Evolutionary conservation across 2,888 invertebrate species (phyloP).

Genomic region (Eucera pruinosa): DNA sequence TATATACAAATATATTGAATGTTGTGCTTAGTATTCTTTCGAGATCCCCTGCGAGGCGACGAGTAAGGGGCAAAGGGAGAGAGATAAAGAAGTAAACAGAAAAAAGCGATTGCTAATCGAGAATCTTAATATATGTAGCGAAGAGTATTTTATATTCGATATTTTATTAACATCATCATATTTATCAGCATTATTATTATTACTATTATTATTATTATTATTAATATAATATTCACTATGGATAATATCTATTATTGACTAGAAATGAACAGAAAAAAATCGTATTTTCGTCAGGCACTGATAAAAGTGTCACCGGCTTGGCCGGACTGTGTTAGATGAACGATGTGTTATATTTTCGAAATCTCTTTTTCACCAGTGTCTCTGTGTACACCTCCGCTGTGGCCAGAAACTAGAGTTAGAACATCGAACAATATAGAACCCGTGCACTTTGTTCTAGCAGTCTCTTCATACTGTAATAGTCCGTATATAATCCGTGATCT

Average conservation of each 20-base stretch:
- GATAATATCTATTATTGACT: constrained; percentile 28
- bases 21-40: constrained; percentile 81
- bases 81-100: constrained; percentile 65
- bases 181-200: constrained; percentile 72
- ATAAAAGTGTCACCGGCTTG: neutral
- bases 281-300: constrained; percentile 22
- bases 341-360: constrained; percentile 14
- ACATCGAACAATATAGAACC: constrained; percentile 29
- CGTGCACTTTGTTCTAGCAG: constrained; percentile 23
- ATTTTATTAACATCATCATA: constrained; percentile 71
- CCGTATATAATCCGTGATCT: constrained; percentile 20
- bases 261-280: neutral
- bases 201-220: constrained; percentile 58
- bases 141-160: constrained; percentile 79
- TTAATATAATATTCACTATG: constrained; percentile 44
- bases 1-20: constrained; percentile 75
- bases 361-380: constrained; percentile 29
- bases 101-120: constrained; percentile 65
- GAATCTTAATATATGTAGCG: constrained; percentile 79
- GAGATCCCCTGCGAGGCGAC: constrained; percentile 68
- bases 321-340: neutral
- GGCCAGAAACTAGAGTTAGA: constrained; percentile 1
- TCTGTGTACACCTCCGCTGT: constrained; percentile 4
- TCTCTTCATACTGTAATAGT: neutral
- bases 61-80: constrained; percentile 61